phyloP scores from a whole-genome alignment of 2,888 invertebrate species.

The Deroplatys truncata region DNA sequence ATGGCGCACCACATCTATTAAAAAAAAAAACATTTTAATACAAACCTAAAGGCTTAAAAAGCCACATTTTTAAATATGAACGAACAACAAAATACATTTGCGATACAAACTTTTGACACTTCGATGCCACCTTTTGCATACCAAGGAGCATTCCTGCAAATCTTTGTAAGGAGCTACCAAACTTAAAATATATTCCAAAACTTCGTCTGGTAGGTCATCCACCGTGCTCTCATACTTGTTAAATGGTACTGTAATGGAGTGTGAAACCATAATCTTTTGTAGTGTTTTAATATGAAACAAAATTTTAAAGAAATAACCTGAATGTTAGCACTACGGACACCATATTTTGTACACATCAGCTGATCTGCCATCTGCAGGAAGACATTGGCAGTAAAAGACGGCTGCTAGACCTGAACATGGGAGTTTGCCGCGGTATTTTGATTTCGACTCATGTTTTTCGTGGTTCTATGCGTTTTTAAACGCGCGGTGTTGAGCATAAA shows the following conservation, averaged over 20 bases:
- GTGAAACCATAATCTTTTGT: neutral
- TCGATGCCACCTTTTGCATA: conserved; percentile 82
- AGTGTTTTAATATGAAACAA: neutral
- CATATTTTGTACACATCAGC: neutral
- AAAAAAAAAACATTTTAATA: conserved; percentile 27
- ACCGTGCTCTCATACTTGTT: conserved; percentile 37
- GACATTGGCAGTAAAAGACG: neutral
- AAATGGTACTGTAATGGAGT: neutral
- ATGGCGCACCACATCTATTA: conserved; percentile 73
- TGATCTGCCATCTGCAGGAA: conserved; percentile 1
- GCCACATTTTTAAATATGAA: neutral
- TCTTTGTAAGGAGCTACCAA: conserved; percentile 88
- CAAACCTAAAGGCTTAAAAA: neutral
- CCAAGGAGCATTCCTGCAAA: conserved; percentile 77
- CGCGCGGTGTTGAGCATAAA: neutral
- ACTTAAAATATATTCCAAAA: conserved; percentile 86
- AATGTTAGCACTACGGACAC: neutral
- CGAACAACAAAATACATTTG: neutral
- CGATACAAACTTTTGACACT: conserved; percentile 73
- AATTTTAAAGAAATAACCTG: neutral
- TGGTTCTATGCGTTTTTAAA: neutral
- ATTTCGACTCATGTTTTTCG: neutral
- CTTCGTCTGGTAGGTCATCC: conserved; percentile 83
- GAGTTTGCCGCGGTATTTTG: conserved; percentile 13
- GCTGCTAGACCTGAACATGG: conserved; percentile 4